phyloP scores from a whole-genome alignment of 2,113 vertebrate genomes.

The Eleginops maclovinus region DNA sequence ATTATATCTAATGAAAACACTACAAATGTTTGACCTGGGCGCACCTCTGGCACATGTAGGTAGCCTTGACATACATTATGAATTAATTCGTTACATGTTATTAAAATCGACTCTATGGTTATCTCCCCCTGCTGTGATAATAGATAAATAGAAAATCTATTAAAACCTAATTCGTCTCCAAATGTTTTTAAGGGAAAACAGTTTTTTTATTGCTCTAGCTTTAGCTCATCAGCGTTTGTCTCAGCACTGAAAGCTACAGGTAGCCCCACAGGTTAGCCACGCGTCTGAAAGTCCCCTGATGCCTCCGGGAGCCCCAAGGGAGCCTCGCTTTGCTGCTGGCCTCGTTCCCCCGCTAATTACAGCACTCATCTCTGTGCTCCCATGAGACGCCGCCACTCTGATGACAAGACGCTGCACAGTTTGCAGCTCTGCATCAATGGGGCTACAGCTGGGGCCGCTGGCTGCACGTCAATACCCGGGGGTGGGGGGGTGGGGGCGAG shows the following conservation, averaged over 20 bases:
- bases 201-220: slow-evolving; percentile 1
- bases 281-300: slow-evolving; percentile 61
- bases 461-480: slow-evolving; percentile 55
- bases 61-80: not conserved
- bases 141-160: not conserved
- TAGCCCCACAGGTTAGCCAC: slow-evolving; percentile 75
- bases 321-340: slow-evolving; percentile 49
- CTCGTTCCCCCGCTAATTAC: slow-evolving; percentile 75
- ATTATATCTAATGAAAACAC: no score
- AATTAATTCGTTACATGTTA: not conserved
- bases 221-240: not conserved
- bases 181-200: not conserved
- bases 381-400: slow-evolving; percentile 55
- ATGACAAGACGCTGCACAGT: slow-evolving; percentile 58
- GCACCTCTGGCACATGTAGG: not conserved
- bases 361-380: slow-evolving; percentile 61
- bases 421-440: slow-evolving; percentile 53
- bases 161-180: not conserved
- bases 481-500: not conserved
- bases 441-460: slow-evolving; percentile 72
- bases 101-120: no score
- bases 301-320: slow-evolving; percentile 31
- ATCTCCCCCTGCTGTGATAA: not conserved
- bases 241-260: slow-evolving; percentile 58
- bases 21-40: no score